Percentiles rank a stretch among this genome's conserved stretches.
These are phyloP conservation scores for Anabas testudineus DNA, from an alignment of 2,797 vertebrate species.

Conservation along the genomic window DNA sequence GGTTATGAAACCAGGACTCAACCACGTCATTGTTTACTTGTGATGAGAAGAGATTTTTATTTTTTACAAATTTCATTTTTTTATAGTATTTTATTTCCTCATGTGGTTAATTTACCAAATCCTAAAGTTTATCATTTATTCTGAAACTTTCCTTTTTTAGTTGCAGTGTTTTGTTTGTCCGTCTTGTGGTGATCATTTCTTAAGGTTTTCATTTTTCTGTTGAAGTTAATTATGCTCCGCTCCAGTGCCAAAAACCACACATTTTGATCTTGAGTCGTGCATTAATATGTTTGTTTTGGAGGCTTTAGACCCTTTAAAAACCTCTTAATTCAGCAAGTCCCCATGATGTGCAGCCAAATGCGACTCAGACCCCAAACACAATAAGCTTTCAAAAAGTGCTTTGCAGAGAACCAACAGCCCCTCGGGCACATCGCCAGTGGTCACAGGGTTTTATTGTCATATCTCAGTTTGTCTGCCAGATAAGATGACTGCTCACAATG, in stretches of 20 bases:
- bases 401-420: constrained; percentile 12
- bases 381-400: constrained; percentile 32
- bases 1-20: background rate
- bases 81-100: background rate
- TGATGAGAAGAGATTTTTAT: background rate
- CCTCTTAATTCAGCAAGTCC: constrained; percentile 29
- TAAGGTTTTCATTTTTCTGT: constrained; percentile 13
- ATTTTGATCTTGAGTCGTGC: constrained; percentile 14
- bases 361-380: constrained; percentile 37
- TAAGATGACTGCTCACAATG: constrained; percentile 2
- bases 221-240: constrained; percentile 10
- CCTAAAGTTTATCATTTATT: constrained; percentile 2
- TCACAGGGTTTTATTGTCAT: constrained; percentile 12
- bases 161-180: background rate
- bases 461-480: constrained; percentile 3
- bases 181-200: constrained; percentile 26
- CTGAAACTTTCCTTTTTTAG: constrained; percentile 11
- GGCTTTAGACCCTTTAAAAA: constrained; percentile 21
- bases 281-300: constrained; percentile 44
- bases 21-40: too few relatives aligned
- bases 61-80: constrained; percentile 8
- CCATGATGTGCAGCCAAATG: constrained; percentile 26
- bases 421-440: constrained; percentile 11
- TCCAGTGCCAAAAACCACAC: constrained; percentile 7
- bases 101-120: constrained; percentile 18